Percentiles rank a stretch among this genome's conserved stretches.
Evolutionary conservation across 1,140 invertebrate genomes (phyloP).

Genomic region (Prorops nasuta): DNA sequence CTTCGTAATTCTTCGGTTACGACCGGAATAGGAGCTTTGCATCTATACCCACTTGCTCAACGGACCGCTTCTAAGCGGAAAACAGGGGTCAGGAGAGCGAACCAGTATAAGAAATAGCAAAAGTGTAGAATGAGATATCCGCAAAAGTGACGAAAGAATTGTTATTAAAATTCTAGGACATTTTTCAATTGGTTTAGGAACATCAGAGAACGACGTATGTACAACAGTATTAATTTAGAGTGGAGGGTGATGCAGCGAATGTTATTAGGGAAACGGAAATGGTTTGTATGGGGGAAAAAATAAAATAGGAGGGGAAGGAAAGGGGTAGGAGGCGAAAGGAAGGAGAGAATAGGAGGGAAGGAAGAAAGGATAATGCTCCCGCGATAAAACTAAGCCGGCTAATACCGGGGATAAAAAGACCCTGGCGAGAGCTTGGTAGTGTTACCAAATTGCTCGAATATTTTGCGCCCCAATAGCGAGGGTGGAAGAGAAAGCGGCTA

Average conservation of each 20-base stretch:
- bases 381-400: conserved; percentile 50
- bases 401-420: conserved; percentile 42
- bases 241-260: too few relatives aligned
- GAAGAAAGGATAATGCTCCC: conserved; percentile 38
- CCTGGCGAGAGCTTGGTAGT: conserved; percentile 37
- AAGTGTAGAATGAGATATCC: too few relatives aligned
- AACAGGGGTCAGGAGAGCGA: conserved; percentile 17
- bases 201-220: too few relatives aligned
- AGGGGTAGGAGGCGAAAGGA: background rate
- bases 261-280: conserved; percentile 7
- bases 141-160: too few relatives aligned
- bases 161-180: too few relatives aligned
- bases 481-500: conserved; percentile 13
- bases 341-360: conserved; percentile 14
- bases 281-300: conserved; percentile 8
- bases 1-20: conserved; percentile 36
- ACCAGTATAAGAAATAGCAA: too few relatives aligned
- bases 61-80: conserved; percentile 18
- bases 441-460: conserved; percentile 49
- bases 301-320: conserved; percentile 8
- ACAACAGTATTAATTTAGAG: too few relatives aligned
- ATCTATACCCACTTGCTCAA: conserved; percentile 18
- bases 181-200: too few relatives aligned
- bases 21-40: conserved; percentile 28
- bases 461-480: conserved; percentile 33